These are phyloP conservation scores for Micromussa lordhowensis DNA, from an alignment of 92 coral and sea anemone species.

Conservation along the genomic window DNA sequence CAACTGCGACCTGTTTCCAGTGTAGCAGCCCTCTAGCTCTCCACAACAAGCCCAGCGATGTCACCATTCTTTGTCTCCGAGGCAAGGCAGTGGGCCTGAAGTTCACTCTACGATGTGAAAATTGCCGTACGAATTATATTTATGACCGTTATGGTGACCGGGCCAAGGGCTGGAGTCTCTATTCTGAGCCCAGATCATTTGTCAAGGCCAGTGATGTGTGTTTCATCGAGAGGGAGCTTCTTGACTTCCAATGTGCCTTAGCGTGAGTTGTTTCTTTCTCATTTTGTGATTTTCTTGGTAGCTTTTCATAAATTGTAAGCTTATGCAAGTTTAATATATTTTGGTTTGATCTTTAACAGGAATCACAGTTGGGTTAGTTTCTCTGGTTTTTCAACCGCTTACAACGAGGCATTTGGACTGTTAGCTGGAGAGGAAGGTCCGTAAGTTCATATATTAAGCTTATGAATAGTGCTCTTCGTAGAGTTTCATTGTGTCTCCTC, in stretches of 20 bases:
- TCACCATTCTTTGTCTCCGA: not conserved
- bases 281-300: too few species aligned
- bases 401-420: constrained; percentile 28
- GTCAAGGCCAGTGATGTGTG: constrained; percentile 50
- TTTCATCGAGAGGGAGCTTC: constrained; percentile 35
- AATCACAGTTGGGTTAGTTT: constrained; percentile 54
- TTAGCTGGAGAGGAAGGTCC: not conserved
- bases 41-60: constrained; percentile 55
- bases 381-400: constrained; percentile 44
- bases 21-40: too few species aligned
- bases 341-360: too few species aligned
- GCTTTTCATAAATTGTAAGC: too few species aligned
- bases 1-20: too few species aligned
- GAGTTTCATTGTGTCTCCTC: too few species aligned
- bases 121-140: constrained; percentile 7
- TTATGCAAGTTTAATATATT: too few species aligned
- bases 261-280: constrained; percentile 12
- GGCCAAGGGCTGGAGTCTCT: constrained; percentile 17
- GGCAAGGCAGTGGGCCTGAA: constrained; percentile 14
- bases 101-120: constrained; percentile 21
- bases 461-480: too few species aligned
- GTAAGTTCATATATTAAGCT: too few species aligned
- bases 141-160: constrained; percentile 26
- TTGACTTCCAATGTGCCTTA: constrained; percentile 34
- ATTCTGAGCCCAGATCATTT: not conserved